Conservation (phyloP, 2,113 vertebrate genomes). For the Melanostigma gelatinosum region DNA sequence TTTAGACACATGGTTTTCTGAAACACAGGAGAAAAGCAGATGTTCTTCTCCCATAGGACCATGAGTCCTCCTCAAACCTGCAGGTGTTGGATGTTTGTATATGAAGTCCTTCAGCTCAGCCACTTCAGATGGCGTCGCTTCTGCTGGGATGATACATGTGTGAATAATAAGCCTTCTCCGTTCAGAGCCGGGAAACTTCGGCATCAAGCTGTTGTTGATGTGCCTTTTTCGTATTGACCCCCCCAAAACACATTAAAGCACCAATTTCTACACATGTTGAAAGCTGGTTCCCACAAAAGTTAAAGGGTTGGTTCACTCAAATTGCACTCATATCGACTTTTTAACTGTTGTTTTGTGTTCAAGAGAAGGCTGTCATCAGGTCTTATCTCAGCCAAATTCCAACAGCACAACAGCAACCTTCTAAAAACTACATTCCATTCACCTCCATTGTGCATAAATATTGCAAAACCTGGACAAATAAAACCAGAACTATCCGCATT, state of each 20-base stretch:
- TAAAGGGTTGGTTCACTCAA: too few species aligned
- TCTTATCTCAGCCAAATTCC: background rate
- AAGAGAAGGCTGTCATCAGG: background rate
- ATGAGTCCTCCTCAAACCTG: background rate
- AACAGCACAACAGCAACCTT: background rate
- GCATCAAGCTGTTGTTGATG: constrained; percentile 2
- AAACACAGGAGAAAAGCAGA: background rate
- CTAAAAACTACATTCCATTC: background rate
- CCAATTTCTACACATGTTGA: background rate
- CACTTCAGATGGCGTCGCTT: background rate
- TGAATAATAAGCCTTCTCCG: background rate
- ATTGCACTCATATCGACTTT: background rate
- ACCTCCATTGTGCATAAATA: background rate
- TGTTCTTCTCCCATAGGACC: background rate
- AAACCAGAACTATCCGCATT: background rate
- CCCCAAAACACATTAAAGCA: background rate
- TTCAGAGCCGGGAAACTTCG: constrained; percentile 8
- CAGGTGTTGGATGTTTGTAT: constrained; percentile 50
- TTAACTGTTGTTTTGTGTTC: background rate
- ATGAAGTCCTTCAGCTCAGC: constrained; percentile 15
- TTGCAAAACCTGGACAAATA: background rate
- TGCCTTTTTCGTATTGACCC: background rate
- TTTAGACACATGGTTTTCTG: constrained; percentile 15
- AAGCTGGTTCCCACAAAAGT: too few species aligned
- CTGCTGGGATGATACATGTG: constrained; percentile 14